Base-by-base conservation (phyloP, 2,113 vertebrate genomes). In the Parus major region DNA sequence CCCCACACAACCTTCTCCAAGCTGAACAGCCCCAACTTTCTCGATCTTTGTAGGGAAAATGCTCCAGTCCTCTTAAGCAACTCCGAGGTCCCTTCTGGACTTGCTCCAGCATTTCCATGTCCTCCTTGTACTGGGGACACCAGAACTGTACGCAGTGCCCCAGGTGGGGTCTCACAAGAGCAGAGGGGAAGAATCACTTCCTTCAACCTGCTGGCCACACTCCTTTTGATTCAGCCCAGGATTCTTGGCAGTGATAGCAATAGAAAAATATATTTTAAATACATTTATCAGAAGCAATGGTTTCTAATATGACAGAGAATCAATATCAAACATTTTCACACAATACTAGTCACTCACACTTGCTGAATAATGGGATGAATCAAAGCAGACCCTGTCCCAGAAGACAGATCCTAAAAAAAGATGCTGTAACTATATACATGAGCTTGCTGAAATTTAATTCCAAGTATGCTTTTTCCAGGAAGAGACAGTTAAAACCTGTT, bases 1-100 rank as follows among this genome's bases (percentile, higher is more conserved):
- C 22, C 28, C 39, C 55, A 61, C 28, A 15, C 8, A 44, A n/a
- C 27, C 46, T 52, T 44, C 47, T 61, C 20, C 55, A 53, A 39
- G 10, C n/a, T 61, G 23, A 36, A 53, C 22, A 53, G 27, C 18
- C 46, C 23, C 11, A 69, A 2, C 4, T n/a, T 60, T 59, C 64
- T 60, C 8, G 0, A 7, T 22, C 10, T 53, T 42, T 19, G 1
- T 10, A 17, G 25, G 3, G 31, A 10, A 66, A 15, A n/a, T 53
- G 33, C 39, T 46, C 33, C 47, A 44, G 11, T 10, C 14, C 53
- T 44, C 46, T 39, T 10, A 46, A 1, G 39, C 12, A 28, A 23
- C 46, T 61, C 33, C 1, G 0, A 39, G 28, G 23, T 8, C 7
- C 8, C 23, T 15, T 39, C 33, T 61, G 28, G 27, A 28, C 28